These are phyloP conservation scores for Triplophysa dalaica DNA, from an alignment of 2,113 vertebrate species.

Conservation along the genomic window DNA sequence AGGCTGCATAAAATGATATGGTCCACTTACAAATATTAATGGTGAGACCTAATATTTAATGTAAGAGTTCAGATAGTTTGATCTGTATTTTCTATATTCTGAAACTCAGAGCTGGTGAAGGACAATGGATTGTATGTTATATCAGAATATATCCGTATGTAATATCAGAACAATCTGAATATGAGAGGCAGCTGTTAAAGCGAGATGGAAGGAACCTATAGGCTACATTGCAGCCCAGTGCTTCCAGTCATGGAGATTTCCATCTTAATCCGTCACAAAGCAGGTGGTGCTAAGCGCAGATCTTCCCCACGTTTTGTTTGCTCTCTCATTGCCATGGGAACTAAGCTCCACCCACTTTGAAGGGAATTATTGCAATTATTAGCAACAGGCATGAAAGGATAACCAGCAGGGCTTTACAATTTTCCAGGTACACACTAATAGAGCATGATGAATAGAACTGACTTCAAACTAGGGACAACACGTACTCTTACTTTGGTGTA, in stretches of 20 bases:
- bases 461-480: constrained; percentile 9
- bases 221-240: constrained; percentile 43
- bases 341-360: constrained; percentile 45
- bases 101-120: not conserved
- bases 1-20: not conserved
- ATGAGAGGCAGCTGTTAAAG: constrained; percentile 58
- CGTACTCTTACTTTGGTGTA: not conserved
- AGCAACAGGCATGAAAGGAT: constrained; percentile 39
- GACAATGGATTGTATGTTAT: not conserved
- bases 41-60: not conserved
- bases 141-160: constrained; percentile 51
- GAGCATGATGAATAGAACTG: not conserved
- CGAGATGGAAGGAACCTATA: constrained; percentile 53
- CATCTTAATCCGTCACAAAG: constrained; percentile 54
- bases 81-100: not conserved
- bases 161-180: constrained; percentile 26
- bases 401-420: not conserved
- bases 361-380: constrained; percentile 52
- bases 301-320: constrained; percentile 8
- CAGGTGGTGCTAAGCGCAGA: constrained; percentile 49
- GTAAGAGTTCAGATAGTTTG: not conserved
- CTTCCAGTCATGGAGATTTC: constrained; percentile 45
- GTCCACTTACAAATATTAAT: not conserved
- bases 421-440: constrained; percentile 13
- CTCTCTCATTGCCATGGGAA: constrained; percentile 13